Evolutionary conservation across 2,113 vertebrate species (phyloP).

Genomic region (Gymnarchus niloticus): DNA sequence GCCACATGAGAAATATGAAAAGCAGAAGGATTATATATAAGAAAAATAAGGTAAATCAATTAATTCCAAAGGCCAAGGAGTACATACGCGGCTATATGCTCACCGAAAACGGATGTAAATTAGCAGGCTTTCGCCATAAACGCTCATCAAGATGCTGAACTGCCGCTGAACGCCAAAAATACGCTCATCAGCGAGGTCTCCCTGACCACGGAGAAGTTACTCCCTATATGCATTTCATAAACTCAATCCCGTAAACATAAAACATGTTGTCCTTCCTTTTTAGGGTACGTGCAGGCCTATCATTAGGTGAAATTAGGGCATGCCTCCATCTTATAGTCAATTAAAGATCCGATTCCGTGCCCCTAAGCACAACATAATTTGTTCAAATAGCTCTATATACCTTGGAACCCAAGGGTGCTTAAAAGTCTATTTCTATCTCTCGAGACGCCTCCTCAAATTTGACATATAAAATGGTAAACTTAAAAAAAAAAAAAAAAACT

Average conservation of each 20-base stretch:
- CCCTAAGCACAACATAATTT: conserved; percentile 86
- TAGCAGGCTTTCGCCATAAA: not conserved
- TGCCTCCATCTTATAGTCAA: conserved; percentile 95
- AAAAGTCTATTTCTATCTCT: conserved; percentile 75
- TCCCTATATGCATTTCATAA: not conserved
- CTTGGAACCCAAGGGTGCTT: conserved; percentile 77
- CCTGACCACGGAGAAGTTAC: not conserved
- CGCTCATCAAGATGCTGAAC: not conserved
- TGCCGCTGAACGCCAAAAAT: not conserved
- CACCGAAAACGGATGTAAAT: not conserved
- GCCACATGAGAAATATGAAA: conserved; percentile 8
- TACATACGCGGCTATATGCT: not conserved
- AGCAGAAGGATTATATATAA: not conserved
- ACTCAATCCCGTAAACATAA: conserved; percentile 46
- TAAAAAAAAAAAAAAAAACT: conserved; percentile 40
- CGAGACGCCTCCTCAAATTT: conserved; percentile 40
- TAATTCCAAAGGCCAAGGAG: not conserved
- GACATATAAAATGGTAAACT: conserved; percentile 41
- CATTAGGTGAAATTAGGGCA: conserved; percentile 77
- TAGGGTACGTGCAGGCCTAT: conserved; percentile 34
- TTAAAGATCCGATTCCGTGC: conserved; percentile 91
- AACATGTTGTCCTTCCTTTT: conserved; percentile 42
- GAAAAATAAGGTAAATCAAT: not conserved
- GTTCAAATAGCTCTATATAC: conserved; percentile 84
- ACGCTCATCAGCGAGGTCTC: not conserved